Conservation (phyloP, 1,140 invertebrate species). For the Ceratina japonica region DNA sequence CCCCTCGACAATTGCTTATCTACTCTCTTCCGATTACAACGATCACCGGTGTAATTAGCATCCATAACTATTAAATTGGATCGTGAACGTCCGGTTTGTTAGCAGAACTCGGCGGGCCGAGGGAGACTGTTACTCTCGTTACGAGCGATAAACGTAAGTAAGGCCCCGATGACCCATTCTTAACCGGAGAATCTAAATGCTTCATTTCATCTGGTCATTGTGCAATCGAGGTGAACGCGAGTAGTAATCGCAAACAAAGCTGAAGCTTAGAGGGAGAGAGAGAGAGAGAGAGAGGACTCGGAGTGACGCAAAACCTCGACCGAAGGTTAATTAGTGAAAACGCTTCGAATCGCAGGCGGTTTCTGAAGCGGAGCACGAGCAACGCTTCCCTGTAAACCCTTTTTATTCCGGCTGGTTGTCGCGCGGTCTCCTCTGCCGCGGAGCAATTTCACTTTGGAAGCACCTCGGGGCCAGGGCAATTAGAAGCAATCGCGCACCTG, state of each 20-base stretch:
- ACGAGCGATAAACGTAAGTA: no score
- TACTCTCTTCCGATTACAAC: neutral
- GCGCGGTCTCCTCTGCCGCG: conserved; percentile 9
- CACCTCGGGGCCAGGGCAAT: conserved; percentile 56
- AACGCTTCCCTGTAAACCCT: conserved; percentile 14
- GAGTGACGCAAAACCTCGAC: conserved; percentile 36
- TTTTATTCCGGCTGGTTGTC: conserved; percentile 33
- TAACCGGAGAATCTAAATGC: no score
- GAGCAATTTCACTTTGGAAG: conserved; percentile 64
- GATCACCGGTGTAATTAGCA: conserved; percentile 12
- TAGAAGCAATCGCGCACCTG: conserved; percentile 67
- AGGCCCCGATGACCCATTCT: no score
- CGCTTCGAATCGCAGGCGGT: conserved; percentile 44
- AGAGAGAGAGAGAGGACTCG: neutral
- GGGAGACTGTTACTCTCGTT: no score
- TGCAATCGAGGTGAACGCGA: no score
- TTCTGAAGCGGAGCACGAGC: conserved; percentile 36
- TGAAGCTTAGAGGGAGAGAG: no score
- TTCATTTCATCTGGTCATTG: no score
- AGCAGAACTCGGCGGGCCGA: no score
- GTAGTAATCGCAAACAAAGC: no score
- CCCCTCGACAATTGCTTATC: neutral
- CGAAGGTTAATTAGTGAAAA: conserved; percentile 62
- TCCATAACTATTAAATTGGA: conserved; percentile 23
- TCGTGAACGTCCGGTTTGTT: conserved; percentile 30